Conservation (phyloP, 2,888 invertebrate genomes). For the Achlya flavicornis region DNA sequence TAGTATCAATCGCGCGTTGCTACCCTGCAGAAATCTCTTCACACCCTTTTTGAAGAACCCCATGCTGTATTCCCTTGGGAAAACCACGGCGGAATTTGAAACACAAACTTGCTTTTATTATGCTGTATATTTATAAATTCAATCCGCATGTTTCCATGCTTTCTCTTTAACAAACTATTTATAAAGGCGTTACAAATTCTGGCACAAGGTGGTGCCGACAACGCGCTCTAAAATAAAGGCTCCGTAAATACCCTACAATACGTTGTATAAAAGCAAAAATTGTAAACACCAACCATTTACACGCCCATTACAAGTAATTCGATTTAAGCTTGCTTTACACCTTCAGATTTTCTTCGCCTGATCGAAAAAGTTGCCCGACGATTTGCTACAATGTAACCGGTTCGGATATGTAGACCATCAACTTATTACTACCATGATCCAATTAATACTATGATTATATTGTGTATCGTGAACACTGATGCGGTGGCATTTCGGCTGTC, state of each 20-base stretch:
- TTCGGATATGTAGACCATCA: constrained; percentile 4
- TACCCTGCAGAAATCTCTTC: no score
- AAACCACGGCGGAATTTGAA: no score
- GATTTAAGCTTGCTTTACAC: constrained; percentile 38
- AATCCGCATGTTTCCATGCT: constrained; percentile 4
- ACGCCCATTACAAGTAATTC: constrained; percentile 61
- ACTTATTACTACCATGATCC: constrained; percentile 20
- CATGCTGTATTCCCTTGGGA: no score
- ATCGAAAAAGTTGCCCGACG: constrained; percentile 3
- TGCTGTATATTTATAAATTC: not conserved
- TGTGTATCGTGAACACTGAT: constrained; percentile 31
- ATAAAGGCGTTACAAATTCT: constrained; percentile 30
- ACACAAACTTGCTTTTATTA: no score
- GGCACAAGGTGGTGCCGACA: constrained; percentile 31
- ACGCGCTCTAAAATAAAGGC: constrained; percentile 24
- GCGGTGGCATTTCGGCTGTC: constrained; percentile 55
- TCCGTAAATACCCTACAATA: constrained; percentile 37
- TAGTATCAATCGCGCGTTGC: no score
- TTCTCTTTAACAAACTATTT: constrained; percentile 25
- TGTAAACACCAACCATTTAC: constrained; percentile 57
- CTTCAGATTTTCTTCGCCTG: constrained; percentile 16
- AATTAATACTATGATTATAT: constrained; percentile 32
- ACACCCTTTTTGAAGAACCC: no score
- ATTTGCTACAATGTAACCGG: constrained; percentile 2
- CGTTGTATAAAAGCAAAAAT: constrained; percentile 51